Base-by-base conservation (phyloP, 2,888 invertebrate genomes). In the Leptopterna dolabrata region DNA sequence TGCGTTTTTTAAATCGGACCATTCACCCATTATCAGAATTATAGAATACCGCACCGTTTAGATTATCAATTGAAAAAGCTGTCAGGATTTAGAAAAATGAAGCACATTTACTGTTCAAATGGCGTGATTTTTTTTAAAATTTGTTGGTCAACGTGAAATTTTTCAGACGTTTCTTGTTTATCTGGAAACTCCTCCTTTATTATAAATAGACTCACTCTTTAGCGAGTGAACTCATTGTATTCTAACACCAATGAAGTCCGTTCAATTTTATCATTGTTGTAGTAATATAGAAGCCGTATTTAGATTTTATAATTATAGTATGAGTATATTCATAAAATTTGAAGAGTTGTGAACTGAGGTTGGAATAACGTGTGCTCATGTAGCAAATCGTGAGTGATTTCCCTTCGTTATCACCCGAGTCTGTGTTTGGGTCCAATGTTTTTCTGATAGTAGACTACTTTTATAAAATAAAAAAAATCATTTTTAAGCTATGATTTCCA, bases 191-290 rank as follows among this genome's bases (percentile, higher is more conserved):
- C 51, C 51, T 16, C 55, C 55, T 24, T 63, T 6, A n/a, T 63
- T 63, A 11, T 63, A 19, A 2, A 63, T 24, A 19, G 63, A 63
- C 63, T 63, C 63, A 63, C 73, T 78, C 78, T 4, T 43, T 43
- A 24, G 13, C 13, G 45, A 83, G 83, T 83, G 63, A 83, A 83
- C 83, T 83, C 83, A 70, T 83, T 83, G 83, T 83, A 83, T 83
- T 83, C 41, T 70, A 83, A 83, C 83, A 83, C 83, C 83, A 83
- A 83, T 70, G 27, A 83, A 70, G 43, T 63, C 83, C 83, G 70
- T 83, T 83, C 83, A 83, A 81, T 36, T 83, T 78, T 16, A 73
- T 36, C 16, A 73, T 36, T 71, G 71, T 4, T 45, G 13, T 63
- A 63, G 24, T 24, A 63, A 36, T 36, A 36, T 36, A 36, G 7